Evolutionary conservation across 2,888 invertebrate genomes (phyloP), one percentile per base, ranked within the genome.

Genomic region (Unio pictorum): DNA sequence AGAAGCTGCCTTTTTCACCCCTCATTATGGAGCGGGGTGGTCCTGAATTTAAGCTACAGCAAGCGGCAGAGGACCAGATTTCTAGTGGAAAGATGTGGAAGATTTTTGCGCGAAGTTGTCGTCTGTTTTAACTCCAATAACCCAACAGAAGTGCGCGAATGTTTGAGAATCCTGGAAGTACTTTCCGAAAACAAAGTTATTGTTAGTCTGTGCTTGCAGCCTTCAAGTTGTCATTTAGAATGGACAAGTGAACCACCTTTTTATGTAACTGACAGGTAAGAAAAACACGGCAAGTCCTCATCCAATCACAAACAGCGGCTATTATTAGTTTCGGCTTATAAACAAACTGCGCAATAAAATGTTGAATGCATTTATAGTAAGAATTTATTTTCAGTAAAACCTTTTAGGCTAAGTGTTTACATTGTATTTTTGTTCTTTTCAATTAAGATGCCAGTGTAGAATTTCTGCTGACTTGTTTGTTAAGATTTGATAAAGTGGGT

Each of bases 211-310:
- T 84, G 85, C 61, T 72, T 90, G 26, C 82, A 85, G 70, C 89
- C 89, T 34, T 83, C 85, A n/a, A 88, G 88, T 76, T 88, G 88
- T 78, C 88, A 87, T 66, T 80, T 88, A 30, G 86, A 87, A 75
- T 87, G 87, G 86, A 93, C 94, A 74, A 92, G 93, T 84, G 91
- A 92, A 82, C 93, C 93, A 88, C 91, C 92, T 66, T 88, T 91
- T 63, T 87, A 76, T 64, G 71, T 76, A 55, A 76, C 80, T 74
- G 78, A 81, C 75, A 83, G 79, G 85, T 84, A 83, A 81, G 81
- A 74, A 75, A 72, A 72, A 75, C 73, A 64, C 64, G 66, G 69
- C 57, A 66, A 69, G 69, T 61, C 64, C 30, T 56, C 3, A 34
- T n/a, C 69, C 69, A 69, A 69, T 69, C 60, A 57, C 45, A 54